Conservation (phyloP, 2,888 invertebrate genomes). For the Ypsolopha scabrella region DNA sequence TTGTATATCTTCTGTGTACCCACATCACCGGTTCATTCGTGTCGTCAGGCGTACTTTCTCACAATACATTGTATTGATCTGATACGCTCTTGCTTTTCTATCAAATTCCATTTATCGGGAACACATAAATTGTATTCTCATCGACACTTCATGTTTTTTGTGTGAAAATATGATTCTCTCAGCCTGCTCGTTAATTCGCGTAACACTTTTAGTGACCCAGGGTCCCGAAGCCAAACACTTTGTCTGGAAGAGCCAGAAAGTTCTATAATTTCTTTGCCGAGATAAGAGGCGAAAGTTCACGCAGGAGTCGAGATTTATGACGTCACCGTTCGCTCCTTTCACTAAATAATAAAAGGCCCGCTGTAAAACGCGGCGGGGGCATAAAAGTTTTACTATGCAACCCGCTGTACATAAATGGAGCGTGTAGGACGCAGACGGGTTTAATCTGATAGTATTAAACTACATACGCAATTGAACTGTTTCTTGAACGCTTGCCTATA, state of each 20-base stretch:
- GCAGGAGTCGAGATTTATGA: conserved; percentile 69
- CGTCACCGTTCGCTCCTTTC: conserved; percentile 66
- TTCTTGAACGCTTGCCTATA: too few species aligned
- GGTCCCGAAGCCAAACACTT: conserved; percentile 64
- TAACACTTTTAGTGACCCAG: conserved; percentile 56
- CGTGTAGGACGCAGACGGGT: conserved; percentile 18
- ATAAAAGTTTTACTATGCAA: conserved; percentile 69
- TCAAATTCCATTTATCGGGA: conserved; percentile 21
- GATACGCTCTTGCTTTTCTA: neutral
- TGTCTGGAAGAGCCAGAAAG: conserved; percentile 66
- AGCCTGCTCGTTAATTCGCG: conserved; percentile 52
- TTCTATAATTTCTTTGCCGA: conserved; percentile 67
- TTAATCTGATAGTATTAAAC: neutral
- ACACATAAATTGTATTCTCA: conserved; percentile 13
- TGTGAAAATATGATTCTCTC: too few species aligned
- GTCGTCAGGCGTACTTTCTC: too few species aligned
- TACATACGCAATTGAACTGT: too few species aligned
- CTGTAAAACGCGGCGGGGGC: conserved; percentile 65
- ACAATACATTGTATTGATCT: too few species aligned
- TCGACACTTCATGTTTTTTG: too few species aligned
- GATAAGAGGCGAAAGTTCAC: conserved; percentile 70
- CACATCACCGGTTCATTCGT: too few species aligned
- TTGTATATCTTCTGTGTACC: too few species aligned
- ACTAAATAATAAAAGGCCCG: conserved; percentile 69
- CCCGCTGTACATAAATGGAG: conserved; percentile 54